These are phyloP conservation scores for Cepaea hortensis DNA, from an alignment of 2,888 invertebrate genomes.

Conservation along the genomic window DNA sequence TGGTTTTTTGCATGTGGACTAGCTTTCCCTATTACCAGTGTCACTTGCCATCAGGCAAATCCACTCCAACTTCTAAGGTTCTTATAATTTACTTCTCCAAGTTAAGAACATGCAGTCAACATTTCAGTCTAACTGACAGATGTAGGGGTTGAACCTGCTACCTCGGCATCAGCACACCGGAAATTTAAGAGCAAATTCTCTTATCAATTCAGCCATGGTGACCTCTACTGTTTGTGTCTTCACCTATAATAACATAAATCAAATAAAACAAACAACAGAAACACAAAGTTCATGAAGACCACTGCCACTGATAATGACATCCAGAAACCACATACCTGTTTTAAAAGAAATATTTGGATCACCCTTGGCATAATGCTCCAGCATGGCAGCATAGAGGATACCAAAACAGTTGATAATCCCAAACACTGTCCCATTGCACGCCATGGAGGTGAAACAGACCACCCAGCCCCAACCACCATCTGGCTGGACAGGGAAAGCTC, in stretches of 20 bases:
- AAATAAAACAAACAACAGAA: not conserved
- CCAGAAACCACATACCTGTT: constrained; percentile 83
- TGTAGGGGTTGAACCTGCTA: no score
- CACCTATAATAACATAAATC: not conserved
- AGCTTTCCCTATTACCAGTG: no score
- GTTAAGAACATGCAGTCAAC: no score
- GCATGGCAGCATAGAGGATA: constrained; percentile 82
- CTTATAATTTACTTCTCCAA: no score
- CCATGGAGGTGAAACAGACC: constrained; percentile 88
- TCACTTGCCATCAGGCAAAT: no score
- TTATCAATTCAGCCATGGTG: no score
- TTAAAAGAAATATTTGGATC: constrained; percentile 86
- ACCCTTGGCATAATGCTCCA: constrained; percentile 81
- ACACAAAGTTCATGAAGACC: not conserved
- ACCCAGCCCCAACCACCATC: constrained; percentile 89
- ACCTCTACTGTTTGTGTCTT: no score
- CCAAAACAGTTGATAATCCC: constrained; percentile 93
- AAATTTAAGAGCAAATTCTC: no score
- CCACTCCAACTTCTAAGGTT: no score
- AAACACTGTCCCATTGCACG: constrained; percentile 92
- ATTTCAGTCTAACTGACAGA: no score
- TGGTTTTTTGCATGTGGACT: no score
- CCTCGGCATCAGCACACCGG: no score
- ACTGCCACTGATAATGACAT: not conserved
- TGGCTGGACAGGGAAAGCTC: constrained; percentile 54